A percentile compares a stretch with the other conserved stretches of the same genome.
phyloP scores from a whole-genome alignment of 2,113 vertebrate species.

The Dromaius novaehollandiae region DNA sequence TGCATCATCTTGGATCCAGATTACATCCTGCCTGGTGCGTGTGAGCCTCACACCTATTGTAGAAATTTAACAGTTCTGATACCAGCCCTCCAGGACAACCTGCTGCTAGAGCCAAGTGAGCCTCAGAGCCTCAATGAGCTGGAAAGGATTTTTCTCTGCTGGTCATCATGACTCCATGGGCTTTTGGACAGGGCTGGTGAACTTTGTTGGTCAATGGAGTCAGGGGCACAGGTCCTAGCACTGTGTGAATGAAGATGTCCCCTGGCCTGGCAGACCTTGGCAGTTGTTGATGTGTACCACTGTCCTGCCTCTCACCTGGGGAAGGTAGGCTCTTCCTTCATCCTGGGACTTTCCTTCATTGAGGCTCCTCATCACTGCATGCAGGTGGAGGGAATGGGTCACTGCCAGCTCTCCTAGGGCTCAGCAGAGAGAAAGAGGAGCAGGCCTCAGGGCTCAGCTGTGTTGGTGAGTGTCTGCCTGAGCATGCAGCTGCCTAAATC shows the following conservation, averaged over 20 bases:
- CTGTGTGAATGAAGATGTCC: not conserved
- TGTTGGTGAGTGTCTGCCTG: constrained; percentile 45
- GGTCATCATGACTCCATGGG: not conserved
- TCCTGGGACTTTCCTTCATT: fast-evolving
- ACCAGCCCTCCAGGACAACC: not conserved
- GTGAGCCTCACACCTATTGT: not conserved
- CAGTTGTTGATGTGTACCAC: not conserved
- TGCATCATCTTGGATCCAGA: not conserved
- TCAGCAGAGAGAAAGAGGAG: not conserved
- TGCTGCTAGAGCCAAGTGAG: not conserved
- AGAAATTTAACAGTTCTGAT: not conserved
- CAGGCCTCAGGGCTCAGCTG: not conserved
- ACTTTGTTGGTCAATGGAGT: not conserved
- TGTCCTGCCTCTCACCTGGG: not conserved
- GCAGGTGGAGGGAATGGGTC: not conserved
- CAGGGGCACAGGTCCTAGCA: not conserved
- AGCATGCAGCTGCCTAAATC: constrained; percentile 61
- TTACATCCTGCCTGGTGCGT: fast-evolving
- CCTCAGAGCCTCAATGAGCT: fast-evolving
- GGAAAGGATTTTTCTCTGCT: not conserved
- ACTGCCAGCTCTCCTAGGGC: not conserved
- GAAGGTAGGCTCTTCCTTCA: not conserved
- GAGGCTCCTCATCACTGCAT: fast-evolving
- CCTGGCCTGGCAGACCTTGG: not conserved
- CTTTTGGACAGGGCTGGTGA: not conserved